phyloP scores from a whole-genome alignment of 2,113 vertebrate species.

The Madoqua kirkii region DNA sequence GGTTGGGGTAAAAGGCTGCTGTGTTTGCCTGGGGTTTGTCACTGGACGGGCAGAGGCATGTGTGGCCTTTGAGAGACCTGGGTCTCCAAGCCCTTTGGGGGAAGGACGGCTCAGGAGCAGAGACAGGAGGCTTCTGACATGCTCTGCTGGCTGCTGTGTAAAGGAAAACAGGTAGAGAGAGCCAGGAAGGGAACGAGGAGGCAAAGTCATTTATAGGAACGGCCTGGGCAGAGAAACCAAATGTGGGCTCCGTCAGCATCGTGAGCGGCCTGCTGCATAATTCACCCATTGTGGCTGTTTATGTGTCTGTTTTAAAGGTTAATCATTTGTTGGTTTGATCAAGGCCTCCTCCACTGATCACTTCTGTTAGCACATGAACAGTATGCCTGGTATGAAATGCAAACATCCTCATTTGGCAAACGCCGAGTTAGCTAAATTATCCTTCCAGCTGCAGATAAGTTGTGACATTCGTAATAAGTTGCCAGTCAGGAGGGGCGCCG shows the following conservation, averaged over 20 bases:
- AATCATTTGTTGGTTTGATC: conserved; percentile 57
- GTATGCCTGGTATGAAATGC: conserved; percentile 25
- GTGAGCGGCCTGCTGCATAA: background rate
- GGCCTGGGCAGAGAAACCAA: conserved; percentile 42
- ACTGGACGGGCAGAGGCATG: background rate
- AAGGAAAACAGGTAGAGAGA: conserved; percentile 52
- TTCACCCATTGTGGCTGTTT: conserved; percentile 37
- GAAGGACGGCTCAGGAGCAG: background rate
- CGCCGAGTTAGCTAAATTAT: conserved; percentile 46
- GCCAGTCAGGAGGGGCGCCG: conserved; percentile 24
- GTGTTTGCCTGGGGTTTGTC: conserved; percentile 17
- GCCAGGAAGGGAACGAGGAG: conserved; percentile 27
- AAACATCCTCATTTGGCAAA: conserved; percentile 59
- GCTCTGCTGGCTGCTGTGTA: conserved; percentile 10
- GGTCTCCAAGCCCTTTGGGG: background rate
- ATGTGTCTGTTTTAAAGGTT: conserved; percentile 62
- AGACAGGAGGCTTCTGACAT: conserved; percentile 30
- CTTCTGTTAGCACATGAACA: conserved; percentile 51
- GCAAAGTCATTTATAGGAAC: conserved; percentile 8
- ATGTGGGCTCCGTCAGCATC: conserved; percentile 13
- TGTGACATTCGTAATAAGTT: conserved; percentile 65
- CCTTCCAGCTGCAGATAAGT: conserved; percentile 66
- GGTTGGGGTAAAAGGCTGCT: conserved; percentile 8
- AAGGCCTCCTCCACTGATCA: conserved; percentile 16
- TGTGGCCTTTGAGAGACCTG: background rate